A percentile compares a stretch with the other conserved stretches of the same genome.
These are phyloP conservation scores for Rhingia rostrata DNA, from an alignment of 2,888 invertebrate genomes.

Conservation along the genomic window DNA sequence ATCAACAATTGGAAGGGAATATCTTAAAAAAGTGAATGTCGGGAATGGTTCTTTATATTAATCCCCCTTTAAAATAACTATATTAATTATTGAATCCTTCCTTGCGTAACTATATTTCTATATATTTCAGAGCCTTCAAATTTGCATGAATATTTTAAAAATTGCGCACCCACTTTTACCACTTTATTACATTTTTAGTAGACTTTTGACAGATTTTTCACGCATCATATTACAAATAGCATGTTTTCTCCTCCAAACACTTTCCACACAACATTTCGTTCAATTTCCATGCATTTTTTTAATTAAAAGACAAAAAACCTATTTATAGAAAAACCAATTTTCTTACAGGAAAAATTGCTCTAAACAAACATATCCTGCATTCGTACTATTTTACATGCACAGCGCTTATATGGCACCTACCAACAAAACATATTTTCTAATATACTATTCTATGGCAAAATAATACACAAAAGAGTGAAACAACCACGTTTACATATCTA, in stretches of 20 bases:
- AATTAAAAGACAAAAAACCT: conserved; percentile 1
- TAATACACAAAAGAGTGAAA: background rate
- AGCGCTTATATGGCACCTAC: conserved; percentile 62
- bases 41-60: no score
- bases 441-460: background rate
- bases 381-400: conserved; percentile 38
- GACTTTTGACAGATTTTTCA: background rate
- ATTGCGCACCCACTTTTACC: background rate
- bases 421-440: conserved; percentile 25
- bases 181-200: background rate
- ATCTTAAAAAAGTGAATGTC: no score
- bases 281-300: background rate
- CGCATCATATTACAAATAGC: background rate
- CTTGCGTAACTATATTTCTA: no score
- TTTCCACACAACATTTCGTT: background rate
- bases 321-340: conserved; percentile 15
- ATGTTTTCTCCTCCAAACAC: conserved; percentile 22
- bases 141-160: conserved; percentile 11
- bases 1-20: no score
- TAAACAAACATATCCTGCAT: conserved; percentile 32
- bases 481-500: conserved; percentile 49
- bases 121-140: background rate
- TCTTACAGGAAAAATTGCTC: conserved; percentile 68
- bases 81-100: no score
- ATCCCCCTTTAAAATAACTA: no score